Conservation (phyloP, 1,140 invertebrate genomes). For the Dreissena polymorpha region DNA sequence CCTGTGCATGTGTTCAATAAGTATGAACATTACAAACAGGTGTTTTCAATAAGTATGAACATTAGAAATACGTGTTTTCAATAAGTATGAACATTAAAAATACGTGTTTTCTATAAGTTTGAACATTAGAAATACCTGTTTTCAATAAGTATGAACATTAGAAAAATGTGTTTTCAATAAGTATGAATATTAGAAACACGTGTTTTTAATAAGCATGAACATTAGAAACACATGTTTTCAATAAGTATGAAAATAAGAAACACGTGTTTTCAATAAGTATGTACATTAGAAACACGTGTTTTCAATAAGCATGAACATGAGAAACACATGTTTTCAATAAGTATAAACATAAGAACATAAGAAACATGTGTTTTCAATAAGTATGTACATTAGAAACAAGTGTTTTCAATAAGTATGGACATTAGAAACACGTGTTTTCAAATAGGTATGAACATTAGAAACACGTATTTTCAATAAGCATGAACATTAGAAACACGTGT, state of each 20-base stretch:
- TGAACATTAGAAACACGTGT: constrained; percentile 3
- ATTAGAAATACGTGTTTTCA: not conserved
- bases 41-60: not conserved
- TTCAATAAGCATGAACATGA: too few relatives aligned
- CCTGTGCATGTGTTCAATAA: constrained; percentile 60
- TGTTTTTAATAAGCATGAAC: not conserved
- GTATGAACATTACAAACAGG: too few relatives aligned
- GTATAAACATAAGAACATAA: too few relatives aligned
- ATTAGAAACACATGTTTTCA: not conserved
- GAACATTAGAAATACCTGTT: not conserved
- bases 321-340: not conserved
- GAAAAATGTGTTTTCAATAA: not conserved
- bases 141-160: too few relatives aligned
- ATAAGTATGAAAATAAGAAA: too few relatives aligned
- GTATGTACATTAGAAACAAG: too few relatives aligned
- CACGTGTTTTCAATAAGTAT: not conserved
- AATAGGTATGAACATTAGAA: too few relatives aligned
- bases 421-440: not conserved
- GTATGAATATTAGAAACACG: not conserved
- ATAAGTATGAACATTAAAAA: too few relatives aligned
- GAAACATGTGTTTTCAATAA: not conserved
- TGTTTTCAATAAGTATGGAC: not conserved
- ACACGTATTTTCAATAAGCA: too few relatives aligned
- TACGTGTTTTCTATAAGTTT: not conserved
- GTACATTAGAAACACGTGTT: not conserved